Percentiles rank a stretch among this genome's conserved stretches.
phyloP scores from a whole-genome alignment of 2,113 vertebrate genomes.

The Picathartes gymnocephalus region DNA sequence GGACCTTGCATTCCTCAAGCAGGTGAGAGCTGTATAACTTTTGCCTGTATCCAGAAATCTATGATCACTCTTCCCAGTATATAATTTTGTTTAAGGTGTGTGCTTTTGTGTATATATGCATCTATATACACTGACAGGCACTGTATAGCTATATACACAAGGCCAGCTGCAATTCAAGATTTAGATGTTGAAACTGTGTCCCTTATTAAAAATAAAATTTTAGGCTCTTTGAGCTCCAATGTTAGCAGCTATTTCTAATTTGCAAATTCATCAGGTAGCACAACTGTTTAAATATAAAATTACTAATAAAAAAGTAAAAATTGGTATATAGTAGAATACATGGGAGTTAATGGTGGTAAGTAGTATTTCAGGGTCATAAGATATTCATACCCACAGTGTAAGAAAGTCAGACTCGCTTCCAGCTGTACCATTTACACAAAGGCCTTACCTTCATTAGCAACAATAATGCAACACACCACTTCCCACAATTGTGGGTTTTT shows the following conservation, averaged over 20 bases:
- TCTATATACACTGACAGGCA: background rate
- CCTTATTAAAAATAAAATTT: slow-evolving; percentile 26
- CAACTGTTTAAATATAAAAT: slow-evolving; percentile 63
- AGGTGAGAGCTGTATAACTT: background rate
- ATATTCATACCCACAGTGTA: background rate
- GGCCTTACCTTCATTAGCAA: slow-evolving; percentile 3
- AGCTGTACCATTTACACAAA: background rate
- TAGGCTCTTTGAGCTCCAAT: slow-evolving; percentile 28
- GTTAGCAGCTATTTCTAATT: slow-evolving; percentile 33
- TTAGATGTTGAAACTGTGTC: background rate
- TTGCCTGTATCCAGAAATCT: background rate
- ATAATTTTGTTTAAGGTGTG: background rate
- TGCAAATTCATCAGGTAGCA: slow-evolving; percentile 42
- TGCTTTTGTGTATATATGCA: slow-evolving; percentile 10
- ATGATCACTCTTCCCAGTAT: background rate
- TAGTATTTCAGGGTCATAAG: background rate
- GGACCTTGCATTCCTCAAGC: background rate
- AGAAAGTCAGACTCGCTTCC: background rate
- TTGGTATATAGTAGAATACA: background rate
- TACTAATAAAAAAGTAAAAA: slow-evolving; percentile 62
- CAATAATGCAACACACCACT: background rate
- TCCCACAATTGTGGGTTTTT: background rate
- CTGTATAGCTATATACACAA: slow-evolving; percentile 12
- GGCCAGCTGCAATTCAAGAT: slow-evolving; percentile 8
- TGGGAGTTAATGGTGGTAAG: background rate